phyloP scores from a whole-genome alignment of 2,797 vertebrate species.

The Leptodactylus fallax region DNA sequence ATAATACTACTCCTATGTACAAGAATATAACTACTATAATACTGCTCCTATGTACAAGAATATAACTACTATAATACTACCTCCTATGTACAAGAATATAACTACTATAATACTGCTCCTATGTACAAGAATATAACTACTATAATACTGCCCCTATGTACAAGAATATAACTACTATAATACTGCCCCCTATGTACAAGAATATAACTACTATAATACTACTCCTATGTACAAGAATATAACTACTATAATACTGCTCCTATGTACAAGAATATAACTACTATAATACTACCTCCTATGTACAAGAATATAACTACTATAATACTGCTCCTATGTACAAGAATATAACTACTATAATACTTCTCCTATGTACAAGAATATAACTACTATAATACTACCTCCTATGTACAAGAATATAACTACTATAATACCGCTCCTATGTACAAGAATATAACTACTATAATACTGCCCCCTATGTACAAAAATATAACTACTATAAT shows the following conservation, averaged over 20 bases:
- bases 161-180: no score
- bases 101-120: neutral
- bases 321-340: no score
- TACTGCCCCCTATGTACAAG: no score
- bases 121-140: neutral
- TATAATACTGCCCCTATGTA: neutral
- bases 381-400: neutral
- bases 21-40: neutral
- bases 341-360: no score
- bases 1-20: neutral
- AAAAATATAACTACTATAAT: no score
- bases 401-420: no score
- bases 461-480: no score
- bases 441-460: no score
- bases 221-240: neutral
- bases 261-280: slow-evolving; percentile 1
- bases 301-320: no score
- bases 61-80: neutral
- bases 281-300: neutral
- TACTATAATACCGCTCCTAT: no score
- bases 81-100: no score
- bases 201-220: neutral
- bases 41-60: neutral
- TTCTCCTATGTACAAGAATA: neutral
- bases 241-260: neutral